A percentile compares a stretch with the other conserved stretches of the same genome.
These are phyloP conservation scores for Paracentrotus lividus DNA, from an alignment of 53 echinoderm and acorn worm genomes.

Conservation along the genomic window DNA sequence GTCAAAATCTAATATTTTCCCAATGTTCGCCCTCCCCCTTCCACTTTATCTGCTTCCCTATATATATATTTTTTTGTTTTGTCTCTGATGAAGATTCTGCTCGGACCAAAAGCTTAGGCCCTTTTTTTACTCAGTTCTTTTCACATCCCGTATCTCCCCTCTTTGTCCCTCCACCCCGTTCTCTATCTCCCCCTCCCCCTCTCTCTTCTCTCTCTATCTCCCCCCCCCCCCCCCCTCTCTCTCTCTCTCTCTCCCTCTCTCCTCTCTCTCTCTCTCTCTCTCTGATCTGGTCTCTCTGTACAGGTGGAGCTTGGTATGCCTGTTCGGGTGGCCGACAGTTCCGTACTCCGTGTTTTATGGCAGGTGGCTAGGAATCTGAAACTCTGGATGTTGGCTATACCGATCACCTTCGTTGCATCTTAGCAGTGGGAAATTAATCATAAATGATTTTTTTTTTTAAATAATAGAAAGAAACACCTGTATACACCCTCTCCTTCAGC, in stretches of 20 bases:
- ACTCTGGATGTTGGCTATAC: conserved; percentile 84
- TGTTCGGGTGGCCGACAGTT: conserved; percentile 70
- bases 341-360: conserved; percentile 89
- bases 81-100: too few relatives aligned
- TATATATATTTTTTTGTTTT: too few relatives aligned
- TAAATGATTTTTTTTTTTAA: not conserved
- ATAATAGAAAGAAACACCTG: not conserved
- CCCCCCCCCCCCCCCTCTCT: not conserved
- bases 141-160: too few relatives aligned
- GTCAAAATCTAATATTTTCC: too few relatives aligned
- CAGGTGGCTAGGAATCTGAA: conserved; percentile 73
- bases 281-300: not conserved
- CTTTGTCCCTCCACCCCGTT: not conserved
- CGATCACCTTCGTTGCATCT: conserved; percentile 87
- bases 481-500: too few relatives aligned
- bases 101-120: too few relatives aligned
- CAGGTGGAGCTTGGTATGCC: conserved; percentile 81
- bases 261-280: not conserved
- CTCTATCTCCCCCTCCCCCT: not conserved
- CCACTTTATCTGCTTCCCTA: too few relatives aligned
- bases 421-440: conserved; percentile 60
- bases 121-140: too few relatives aligned
- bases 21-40: too few relatives aligned
- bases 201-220: not conserved
- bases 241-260: not conserved